A percentile compares a stretch with the other conserved stretches of the same genome.
phyloP scores from a whole-genome alignment of 2,113 vertebrate species.

The Amblyornis subalaris region DNA sequence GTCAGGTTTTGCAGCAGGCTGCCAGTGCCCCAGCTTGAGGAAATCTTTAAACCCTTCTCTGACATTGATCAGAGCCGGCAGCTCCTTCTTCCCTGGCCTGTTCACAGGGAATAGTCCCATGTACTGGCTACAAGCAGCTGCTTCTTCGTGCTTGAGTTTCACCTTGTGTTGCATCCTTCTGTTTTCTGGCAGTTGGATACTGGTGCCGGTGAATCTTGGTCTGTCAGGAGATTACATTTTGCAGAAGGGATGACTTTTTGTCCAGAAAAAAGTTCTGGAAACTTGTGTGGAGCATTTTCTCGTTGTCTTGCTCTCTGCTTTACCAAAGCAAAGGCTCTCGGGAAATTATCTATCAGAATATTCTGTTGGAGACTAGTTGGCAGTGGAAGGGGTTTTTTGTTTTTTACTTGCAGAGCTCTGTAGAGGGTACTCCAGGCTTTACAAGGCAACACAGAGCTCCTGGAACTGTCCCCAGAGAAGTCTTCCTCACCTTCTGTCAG shows the following conservation, averaged over 20 bases:
- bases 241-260: background rate
- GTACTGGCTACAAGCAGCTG: background rate
- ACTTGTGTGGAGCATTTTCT: background rate
- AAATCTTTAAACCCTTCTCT: background rate
- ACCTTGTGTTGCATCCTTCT: background rate
- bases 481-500: background rate
- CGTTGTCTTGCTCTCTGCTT: background rate
- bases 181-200: background rate
- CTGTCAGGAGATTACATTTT: background rate
- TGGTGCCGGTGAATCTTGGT: background rate
- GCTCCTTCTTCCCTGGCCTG: background rate
- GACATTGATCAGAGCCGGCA: background rate
- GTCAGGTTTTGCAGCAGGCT: background rate
- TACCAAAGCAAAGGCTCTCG: background rate
- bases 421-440: constrained; percentile 62
- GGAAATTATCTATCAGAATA: background rate
- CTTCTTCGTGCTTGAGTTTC: background rate
- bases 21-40: background rate
- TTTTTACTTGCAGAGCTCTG: constrained; percentile 42
- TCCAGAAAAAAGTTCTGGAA: background rate
- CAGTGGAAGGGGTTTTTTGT: background rate
- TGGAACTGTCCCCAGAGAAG: background rate
- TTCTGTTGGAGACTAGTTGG: background rate
- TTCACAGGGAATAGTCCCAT: background rate
- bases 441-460: background rate